These are phyloP conservation scores for Boulengeromyrus knoepffleri DNA, from an alignment of 2,113 vertebrate genomes.

Conservation along the genomic window DNA sequence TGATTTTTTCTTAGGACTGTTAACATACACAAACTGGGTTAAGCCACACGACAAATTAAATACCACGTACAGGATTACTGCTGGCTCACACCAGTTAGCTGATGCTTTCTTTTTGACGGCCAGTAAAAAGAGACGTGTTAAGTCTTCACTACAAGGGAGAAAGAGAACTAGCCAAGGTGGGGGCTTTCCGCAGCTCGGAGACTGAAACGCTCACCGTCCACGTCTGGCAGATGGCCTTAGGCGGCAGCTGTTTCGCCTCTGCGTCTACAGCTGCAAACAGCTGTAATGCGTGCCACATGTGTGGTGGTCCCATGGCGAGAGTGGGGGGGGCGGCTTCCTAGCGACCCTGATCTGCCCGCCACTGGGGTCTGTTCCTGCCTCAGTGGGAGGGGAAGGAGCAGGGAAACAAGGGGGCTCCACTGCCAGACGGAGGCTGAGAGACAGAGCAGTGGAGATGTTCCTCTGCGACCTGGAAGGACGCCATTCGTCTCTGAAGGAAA, in stretches of 20 bases:
- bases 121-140: slow-evolving; percentile 3
- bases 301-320: slow-evolving; percentile 43
- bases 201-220: slow-evolving; percentile 37
- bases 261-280: slow-evolving; percentile 61
- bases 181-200: slow-evolving; percentile 53
- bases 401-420: slow-evolving; percentile 17
- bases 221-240: slow-evolving; percentile 37
- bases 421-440: slow-evolving; percentile 24
- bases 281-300: slow-evolving; percentile 68
- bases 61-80: neutral
- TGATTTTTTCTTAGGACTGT: neutral
- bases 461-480: neutral
- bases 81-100: neutral
- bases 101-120: neutral
- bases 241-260: slow-evolving; percentile 57
- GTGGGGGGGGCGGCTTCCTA: slow-evolving; percentile 39
- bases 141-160: slow-evolving; percentile 27
- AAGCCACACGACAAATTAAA: neutral
- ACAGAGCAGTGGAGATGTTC: slow-evolving; percentile 12
- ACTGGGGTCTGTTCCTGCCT: slow-evolving; percentile 36
- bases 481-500: neutral
- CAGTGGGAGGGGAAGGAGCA: slow-evolving; percentile 22
- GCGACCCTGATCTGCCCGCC: slow-evolving; percentile 53
- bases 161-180: slow-evolving; percentile 32
- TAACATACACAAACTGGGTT: neutral